These are phyloP conservation scores for Hyles euphorbiae DNA, from an alignment of 1,140 invertebrate species.

Conservation along the genomic window DNA sequence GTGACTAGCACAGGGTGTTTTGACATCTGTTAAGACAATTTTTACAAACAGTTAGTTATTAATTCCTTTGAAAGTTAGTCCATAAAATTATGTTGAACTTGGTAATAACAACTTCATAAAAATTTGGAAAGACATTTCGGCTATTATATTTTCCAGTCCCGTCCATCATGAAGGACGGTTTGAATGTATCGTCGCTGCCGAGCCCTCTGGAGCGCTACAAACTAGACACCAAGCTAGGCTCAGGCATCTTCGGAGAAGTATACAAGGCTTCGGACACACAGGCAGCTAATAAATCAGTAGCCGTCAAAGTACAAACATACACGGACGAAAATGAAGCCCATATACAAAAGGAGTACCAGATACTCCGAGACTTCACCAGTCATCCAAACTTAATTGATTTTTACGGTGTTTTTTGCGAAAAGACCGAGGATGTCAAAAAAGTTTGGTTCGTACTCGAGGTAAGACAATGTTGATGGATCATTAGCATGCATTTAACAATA, in stretches of 20 bases:
- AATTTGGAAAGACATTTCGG: background rate
- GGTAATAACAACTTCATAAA: background rate
- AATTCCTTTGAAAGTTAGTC: too few species aligned
- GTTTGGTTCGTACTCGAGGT: conserved; percentile 95
- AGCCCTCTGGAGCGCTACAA: conserved; percentile 82
- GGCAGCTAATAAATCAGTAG: conserved; percentile 82
- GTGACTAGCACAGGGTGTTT: too few species aligned
- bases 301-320: conserved; percentile 88
- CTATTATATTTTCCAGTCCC: background rate
- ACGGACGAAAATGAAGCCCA: conserved; percentile 81
- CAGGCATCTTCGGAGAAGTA: conserved; percentile 86
- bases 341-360: conserved; percentile 89
- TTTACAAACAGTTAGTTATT: too few species aligned
- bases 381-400: conserved; percentile 90
- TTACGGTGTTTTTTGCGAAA: conserved; percentile 87
- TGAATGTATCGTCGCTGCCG: conserved; percentile 76
- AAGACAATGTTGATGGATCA: conserved; percentile 31
- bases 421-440: conserved; percentile 80
- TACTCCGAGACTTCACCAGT: conserved; percentile 85
- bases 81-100: too few species aligned
- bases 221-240: conserved; percentile 81
- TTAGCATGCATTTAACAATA: too few species aligned
- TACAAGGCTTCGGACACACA: conserved; percentile 85
- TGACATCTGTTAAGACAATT: too few species aligned
- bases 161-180: conserved; percentile 57